phyloP scores from a whole-genome alignment of 2,797 vertebrate species.

The Gorsachius magnificus region DNA sequence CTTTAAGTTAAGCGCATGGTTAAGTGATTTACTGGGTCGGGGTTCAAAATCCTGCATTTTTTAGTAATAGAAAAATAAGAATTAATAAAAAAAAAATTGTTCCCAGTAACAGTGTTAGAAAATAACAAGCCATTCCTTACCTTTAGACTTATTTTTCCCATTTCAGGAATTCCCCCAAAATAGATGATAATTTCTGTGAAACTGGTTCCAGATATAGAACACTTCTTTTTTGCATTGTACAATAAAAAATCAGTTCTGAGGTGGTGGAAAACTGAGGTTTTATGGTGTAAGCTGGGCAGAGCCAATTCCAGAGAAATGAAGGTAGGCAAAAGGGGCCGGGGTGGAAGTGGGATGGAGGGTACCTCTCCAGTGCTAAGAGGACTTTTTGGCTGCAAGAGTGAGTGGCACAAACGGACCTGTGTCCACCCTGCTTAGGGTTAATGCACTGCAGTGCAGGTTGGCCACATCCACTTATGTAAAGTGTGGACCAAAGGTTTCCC shows the following conservation, averaged over 20 bases:
- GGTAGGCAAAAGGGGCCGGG: accelerated
- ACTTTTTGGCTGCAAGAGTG: background rate
- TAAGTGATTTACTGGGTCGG: background rate
- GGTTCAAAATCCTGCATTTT: background rate
- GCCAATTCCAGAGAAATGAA: background rate
- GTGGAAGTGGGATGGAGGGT: background rate
- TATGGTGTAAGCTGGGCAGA: background rate
- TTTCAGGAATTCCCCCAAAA: background rate
- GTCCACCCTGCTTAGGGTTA: background rate
- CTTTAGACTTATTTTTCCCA: background rate
- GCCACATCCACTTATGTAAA: background rate
- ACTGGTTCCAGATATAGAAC: background rate
- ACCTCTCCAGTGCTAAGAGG: background rate
- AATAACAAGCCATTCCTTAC: background rate
- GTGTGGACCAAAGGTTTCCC: background rate
- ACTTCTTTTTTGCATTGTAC: background rate
- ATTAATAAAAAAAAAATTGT: background rate
- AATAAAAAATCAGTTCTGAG: background rate
- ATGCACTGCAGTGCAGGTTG: background rate
- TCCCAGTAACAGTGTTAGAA: background rate
- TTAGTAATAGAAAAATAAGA: background rate
- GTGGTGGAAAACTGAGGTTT: background rate
- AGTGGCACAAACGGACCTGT: background rate
- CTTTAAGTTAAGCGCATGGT: background rate
- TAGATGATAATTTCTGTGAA: background rate